Conservation (phyloP, 2,797 vertebrate genomes). For the Lutjanus argentimaculatus region DNA sequence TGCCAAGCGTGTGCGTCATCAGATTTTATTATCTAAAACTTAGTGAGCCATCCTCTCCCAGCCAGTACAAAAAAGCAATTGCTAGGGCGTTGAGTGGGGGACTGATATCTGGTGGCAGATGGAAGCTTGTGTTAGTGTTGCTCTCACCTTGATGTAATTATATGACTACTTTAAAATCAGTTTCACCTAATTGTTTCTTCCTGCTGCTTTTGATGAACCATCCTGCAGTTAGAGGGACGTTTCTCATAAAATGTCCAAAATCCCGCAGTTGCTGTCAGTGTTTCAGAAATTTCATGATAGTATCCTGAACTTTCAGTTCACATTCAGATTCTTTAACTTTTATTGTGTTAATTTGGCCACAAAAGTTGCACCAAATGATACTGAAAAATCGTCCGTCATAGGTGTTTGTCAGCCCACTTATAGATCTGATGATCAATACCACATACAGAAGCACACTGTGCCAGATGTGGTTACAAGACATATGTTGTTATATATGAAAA, state of each 20-base stretch:
- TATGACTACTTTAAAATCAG: neutral
- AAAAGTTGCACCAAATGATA: neutral
- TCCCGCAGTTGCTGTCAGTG: neutral
- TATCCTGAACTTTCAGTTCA: neutral
- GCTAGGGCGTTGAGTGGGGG: neutral
- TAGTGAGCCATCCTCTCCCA: slow-evolving; percentile 41
- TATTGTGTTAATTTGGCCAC: neutral
- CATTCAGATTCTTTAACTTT: neutral
- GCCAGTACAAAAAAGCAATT: slow-evolving; percentile 36
- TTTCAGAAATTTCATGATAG: neutral
- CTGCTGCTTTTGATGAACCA: neutral
- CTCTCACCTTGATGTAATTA: neutral
- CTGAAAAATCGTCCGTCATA: neutral
- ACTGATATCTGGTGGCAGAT: slow-evolving; percentile 34
- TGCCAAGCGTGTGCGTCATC: slow-evolving; percentile 62
- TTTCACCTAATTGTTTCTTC: neutral
- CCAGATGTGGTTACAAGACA: no score
- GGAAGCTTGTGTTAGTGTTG: neutral
- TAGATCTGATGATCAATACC: neutral
- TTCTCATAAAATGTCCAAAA: neutral
- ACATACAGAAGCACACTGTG: neutral
- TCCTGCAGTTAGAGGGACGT: neutral
- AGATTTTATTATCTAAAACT: slow-evolving; percentile 61
- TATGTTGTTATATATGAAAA: no score
- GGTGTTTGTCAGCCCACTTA: no score